Evolutionary conservation across 2,113 vertebrate genomes (phyloP), one percentile per base, ranked within the genome.

Genomic region (Plecturocebus donacophilus): DNA sequence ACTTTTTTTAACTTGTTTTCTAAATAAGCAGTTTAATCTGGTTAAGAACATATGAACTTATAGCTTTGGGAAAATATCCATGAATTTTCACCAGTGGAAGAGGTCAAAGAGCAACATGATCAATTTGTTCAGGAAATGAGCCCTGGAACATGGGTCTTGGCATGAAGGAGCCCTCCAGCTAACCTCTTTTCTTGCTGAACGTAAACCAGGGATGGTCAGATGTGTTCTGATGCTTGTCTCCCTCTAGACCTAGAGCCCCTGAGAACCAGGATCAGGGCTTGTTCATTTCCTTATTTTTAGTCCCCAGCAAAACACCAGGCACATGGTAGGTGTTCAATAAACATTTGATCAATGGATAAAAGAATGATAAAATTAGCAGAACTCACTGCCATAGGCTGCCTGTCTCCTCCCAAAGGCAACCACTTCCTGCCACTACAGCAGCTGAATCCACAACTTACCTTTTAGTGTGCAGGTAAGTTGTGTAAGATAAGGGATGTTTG

Each of bases 21-120:
- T 71, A 87, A 81, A 64, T 64, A 64, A 91, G 80, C 85, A 73
- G 81, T 73, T 87, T 12, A 79, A 47, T 79, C n/a, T 89, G 52
- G 27, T 91, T 93, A 90, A 87, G 83, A 82, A 96, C 76, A 86
- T 70, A 64, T 17, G n/a, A 66, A 90, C 17, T 13, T 87, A 86
- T 2, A 80, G 76, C 23, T 10, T 90, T 70, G 71, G 77, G 61
- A 71, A 91, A 91, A 64, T 90, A 68, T 42, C 35, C 68, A 38
- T 75, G 88, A 73, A 58, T 76, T 91, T 71, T 70, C 42, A 40
- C 20, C 83, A 81, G 75, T 66, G 70, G 30, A 77, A 91, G n/a
- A 83, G 13, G 6, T 54, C n/a, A 54, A 95, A 77, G 9, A 68
- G 9, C 17, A 77, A 76, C 35, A 9, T 10, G 8, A 27, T n/a